Conservation (phyloP, 2,797 vertebrate species). For the Coracias cyanogaster region DNA sequence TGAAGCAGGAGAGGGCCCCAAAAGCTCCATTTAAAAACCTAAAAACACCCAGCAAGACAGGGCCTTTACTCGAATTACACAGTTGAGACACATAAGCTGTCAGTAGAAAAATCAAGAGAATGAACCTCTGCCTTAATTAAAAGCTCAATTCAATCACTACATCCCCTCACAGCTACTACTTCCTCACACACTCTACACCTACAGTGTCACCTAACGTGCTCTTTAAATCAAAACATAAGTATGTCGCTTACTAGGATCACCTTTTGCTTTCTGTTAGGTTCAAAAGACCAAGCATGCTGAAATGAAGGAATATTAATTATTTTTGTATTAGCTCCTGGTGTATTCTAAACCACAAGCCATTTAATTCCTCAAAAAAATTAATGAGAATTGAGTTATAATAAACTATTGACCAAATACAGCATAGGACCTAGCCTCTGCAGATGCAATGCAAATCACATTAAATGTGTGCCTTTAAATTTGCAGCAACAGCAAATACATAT, state of each 20-base stretch:
- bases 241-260: background rate
- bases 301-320: background rate
- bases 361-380: background rate
- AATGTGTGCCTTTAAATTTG: background rate
- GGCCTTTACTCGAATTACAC: background rate
- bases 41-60: background rate
- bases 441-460: background rate
- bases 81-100: background rate
- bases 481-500: background rate
- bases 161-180: background rate
- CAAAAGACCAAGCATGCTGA: background rate
- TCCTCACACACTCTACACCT: background rate
- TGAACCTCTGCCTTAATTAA: background rate
- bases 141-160: background rate
- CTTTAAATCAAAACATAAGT: background rate
- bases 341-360: background rate
- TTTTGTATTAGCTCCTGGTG: background rate
- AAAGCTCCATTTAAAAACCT: background rate
- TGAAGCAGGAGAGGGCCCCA: background rate
- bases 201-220: rapidly evolving
- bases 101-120: background rate
- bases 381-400: background rate
- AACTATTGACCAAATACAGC: background rate
- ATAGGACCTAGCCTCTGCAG: background rate
- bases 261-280: background rate